Conservation (phyloP, 2,113 vertebrate species). For the Dicaeum eximium region DNA sequence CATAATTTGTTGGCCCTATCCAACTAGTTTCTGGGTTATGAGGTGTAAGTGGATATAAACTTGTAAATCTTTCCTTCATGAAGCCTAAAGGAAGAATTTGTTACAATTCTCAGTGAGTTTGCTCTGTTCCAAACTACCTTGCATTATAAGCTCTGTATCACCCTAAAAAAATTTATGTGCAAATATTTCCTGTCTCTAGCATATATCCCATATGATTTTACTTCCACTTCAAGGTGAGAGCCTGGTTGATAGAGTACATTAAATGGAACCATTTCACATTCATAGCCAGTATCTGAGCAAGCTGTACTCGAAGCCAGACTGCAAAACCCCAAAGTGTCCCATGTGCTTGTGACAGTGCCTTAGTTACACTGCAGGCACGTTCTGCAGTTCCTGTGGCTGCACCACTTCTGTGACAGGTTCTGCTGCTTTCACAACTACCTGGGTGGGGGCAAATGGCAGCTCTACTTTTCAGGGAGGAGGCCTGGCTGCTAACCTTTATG, state of each 20-base stretch:
- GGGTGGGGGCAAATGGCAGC: not conserved
- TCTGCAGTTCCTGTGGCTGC: not conserved
- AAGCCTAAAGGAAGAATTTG: not conserved
- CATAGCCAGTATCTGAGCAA: not conserved
- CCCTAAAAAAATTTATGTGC: not conserved
- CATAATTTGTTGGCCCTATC: not conserved
- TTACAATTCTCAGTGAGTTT: not conserved
- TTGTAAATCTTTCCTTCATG: not conserved
- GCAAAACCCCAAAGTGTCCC: not conserved
- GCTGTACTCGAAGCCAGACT: not conserved
- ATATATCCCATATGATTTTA: not conserved
- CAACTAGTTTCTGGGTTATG: not conserved
- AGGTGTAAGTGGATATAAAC: not conserved
- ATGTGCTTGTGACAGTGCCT: not conserved
- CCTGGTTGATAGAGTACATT: not conserved
- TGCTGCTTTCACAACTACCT: slow-evolving; percentile 14
- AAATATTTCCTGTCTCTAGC: not conserved
- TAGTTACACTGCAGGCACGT: accelerated
- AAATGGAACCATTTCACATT: not conserved
- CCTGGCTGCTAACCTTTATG: not conserved
- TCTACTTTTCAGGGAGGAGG: slow-evolving; percentile 4
- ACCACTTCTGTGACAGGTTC: slow-evolving; percentile 17
- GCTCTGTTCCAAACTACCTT: not conserved
- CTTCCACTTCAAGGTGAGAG: not conserved
- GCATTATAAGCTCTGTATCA: not conserved